These are phyloP conservation scores for Bombus soroeensis DNA, from an alignment of 1,140 invertebrate genomes.

Conservation along the genomic window DNA sequence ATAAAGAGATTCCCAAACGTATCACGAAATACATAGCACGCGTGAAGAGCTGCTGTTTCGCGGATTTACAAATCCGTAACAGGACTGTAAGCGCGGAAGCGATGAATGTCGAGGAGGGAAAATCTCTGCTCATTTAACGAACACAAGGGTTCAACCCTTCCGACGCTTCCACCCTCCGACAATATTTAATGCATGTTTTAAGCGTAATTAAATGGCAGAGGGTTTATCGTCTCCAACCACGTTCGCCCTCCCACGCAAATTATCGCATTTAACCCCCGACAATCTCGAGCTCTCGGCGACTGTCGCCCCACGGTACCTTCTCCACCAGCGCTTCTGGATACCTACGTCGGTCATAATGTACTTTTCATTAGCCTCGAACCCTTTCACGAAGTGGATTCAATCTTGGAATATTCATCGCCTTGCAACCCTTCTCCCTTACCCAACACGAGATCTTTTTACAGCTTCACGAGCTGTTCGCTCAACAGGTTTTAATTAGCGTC, in stretches of 20 bases:
- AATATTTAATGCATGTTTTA: conserved; percentile 81
- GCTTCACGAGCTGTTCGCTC: conserved; percentile 69
- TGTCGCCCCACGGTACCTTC: conserved; percentile 48
- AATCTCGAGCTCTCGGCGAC: conserved; percentile 55
- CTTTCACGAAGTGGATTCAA: conserved; percentile 73
- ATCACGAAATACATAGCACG: background rate
- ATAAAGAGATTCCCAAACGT: background rate
- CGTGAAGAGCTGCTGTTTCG: conserved; percentile 23
- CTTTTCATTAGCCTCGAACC: conserved; percentile 79
- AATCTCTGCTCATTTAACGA: conserved; percentile 78
- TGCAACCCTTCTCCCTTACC: conserved; percentile 74
- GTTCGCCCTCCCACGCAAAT: conserved; percentile 78
- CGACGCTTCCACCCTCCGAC: conserved; percentile 75
- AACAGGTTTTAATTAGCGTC: conserved; percentile 79
- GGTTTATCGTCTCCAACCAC: conserved; percentile 72
- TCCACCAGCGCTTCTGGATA: conserved; percentile 27
- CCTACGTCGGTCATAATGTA: conserved; percentile 73
- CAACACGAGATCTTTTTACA: conserved; percentile 62
- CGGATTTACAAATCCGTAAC: conserved; percentile 59
- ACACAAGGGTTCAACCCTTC: conserved; percentile 78
- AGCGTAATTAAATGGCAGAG: conserved; percentile 80
- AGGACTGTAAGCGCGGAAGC: conserved; percentile 11
- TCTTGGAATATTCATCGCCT: conserved; percentile 78
- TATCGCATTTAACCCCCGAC: conserved; percentile 77
- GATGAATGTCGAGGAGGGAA: conserved; percentile 62